Conservation (phyloP, 1,140 invertebrate species). For the Brachionus plicatilis region DNA sequence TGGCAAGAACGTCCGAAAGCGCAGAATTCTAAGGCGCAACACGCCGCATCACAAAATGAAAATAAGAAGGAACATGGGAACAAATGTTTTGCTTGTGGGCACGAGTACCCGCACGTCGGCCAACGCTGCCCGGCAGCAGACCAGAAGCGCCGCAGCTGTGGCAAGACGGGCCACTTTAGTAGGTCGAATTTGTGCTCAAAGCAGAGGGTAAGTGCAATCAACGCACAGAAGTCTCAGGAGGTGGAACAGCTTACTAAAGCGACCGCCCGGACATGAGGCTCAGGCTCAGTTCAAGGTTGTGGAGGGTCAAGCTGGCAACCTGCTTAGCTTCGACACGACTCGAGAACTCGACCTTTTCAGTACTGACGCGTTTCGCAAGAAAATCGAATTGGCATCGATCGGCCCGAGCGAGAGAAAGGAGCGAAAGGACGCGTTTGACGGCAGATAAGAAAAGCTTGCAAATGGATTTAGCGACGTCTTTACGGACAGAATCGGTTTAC, state of each 20-base stretch:
- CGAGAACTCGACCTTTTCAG: background rate
- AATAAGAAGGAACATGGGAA: background rate
- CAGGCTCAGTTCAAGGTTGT: background rate
- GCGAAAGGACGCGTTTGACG: background rate
- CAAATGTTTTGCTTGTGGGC: background rate
- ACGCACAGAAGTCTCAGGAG: too few relatives aligned
- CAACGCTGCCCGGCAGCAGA: background rate
- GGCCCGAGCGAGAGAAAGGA: background rate
- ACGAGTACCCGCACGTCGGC: background rate
- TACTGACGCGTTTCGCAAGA: background rate
- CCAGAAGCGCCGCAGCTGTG: too few relatives aligned
- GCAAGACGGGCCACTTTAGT: too few relatives aligned
- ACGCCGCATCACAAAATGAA: background rate
- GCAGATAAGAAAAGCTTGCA: background rate
- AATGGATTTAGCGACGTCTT: background rate
- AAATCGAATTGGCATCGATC: background rate
- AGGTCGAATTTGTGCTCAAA: too few relatives aligned
- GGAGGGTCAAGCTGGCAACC: background rate
- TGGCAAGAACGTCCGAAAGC: background rate
- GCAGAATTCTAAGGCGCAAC: background rate
- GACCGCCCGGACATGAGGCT: background rate
- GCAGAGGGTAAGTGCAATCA: too few relatives aligned
- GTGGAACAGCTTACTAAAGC: background rate
- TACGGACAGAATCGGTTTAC: background rate
- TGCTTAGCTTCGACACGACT: background rate